A percentile compares a stretch with the other conserved stretches of the same genome.
Evolutionary conservation across 2,113 vertebrate species (phyloP).

Genomic region (Cinclus cinclus): DNA sequence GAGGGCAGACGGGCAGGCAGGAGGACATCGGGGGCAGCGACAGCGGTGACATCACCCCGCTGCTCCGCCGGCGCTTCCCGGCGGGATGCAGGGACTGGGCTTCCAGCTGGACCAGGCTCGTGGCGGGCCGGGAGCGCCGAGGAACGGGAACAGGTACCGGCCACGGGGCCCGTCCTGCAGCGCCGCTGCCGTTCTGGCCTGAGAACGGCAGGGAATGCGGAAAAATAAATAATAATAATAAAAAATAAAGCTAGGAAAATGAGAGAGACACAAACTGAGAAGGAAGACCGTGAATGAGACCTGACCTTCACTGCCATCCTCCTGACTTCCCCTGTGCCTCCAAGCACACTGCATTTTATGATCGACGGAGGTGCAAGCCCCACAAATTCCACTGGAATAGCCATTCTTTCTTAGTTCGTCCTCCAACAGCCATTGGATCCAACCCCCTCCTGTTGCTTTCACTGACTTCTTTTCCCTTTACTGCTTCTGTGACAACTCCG

Average conservation of each 20-base stretch:
- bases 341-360: background rate
- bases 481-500: background rate
- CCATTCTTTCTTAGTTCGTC: background rate
- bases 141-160: background rate
- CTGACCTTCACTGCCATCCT: background rate
- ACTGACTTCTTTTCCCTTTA: background rate
- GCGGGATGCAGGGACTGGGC: too few species aligned
- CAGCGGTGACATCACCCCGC: constrained; percentile 10
- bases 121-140: rapidly evolving
- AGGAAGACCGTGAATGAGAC: background rate
- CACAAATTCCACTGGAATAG: background rate
- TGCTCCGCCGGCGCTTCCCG: background rate
- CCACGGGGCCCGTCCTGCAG: background rate
- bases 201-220: background rate
- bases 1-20: constrained; percentile 15
- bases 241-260: background rate
- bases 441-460: background rate
- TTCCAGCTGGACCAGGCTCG: rapidly evolving
- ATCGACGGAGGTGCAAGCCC: background rate
- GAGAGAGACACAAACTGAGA: background rate
- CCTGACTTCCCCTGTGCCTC: background rate
- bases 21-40: constrained; percentile 25
- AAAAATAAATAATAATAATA: too few species aligned
- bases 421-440: background rate
- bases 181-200: background rate